phyloP scores from a whole-genome alignment of 1,140 invertebrate genomes.

The Cataglyphis hispanica region DNA sequence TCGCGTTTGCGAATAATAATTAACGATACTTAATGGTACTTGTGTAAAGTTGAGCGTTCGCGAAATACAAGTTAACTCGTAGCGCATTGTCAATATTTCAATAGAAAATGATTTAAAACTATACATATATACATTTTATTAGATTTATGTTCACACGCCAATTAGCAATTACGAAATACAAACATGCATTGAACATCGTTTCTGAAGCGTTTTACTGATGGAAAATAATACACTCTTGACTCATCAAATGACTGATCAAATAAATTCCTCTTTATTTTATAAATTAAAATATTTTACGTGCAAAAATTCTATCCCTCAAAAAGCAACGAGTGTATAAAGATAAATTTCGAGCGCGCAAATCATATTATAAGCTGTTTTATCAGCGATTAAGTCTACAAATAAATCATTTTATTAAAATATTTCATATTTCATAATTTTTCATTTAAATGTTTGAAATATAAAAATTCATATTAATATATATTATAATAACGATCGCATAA shows the following conservation, averaged over 20 bases:
- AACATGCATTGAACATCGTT: neutral
- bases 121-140: neutral
- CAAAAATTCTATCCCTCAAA: neutral
- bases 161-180: constrained; percentile 11
- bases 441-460: neutral
- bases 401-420: constrained; percentile 5
- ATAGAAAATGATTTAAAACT: neutral
- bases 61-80: neutral
- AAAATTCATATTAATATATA: neutral
- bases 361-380: constrained; percentile 6
- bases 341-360: constrained; percentile 1
- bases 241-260: no score
- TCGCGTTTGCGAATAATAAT: neutral
- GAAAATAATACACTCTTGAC: neutral
- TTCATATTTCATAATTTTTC: neutral
- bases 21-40: neutral
- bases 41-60: neutral
- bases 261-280: neutral
- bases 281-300: neutral
- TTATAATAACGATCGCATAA: neutral
- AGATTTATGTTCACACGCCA: neutral
- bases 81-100: neutral
- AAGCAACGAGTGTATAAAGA: neutral
- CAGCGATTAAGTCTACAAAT: neutral
- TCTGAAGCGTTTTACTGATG: neutral